Base-by-base conservation (phyloP, 2,888 invertebrate genomes). In the Cataglyphis altisquamis region DNA sequence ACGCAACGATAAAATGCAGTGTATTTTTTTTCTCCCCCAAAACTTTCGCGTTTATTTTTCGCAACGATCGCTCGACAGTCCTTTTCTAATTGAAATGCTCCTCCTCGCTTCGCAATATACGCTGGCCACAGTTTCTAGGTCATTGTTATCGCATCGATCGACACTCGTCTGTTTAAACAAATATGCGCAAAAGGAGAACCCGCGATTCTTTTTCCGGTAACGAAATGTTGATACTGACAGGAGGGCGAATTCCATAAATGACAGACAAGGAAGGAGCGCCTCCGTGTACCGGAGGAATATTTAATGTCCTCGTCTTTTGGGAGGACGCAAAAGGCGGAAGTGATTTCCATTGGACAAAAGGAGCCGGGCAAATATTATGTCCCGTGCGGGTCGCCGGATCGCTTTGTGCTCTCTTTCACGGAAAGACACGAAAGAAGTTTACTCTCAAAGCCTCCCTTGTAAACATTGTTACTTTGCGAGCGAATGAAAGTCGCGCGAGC, bases 381-480 rank as follows among this genome's bases (percentile, higher is more conserved):
- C 78, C 21, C 57, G 36, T 60, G 78, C 78, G 74, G 78, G 74
- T 78, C 73, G 60, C 74, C 74, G 60, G 78, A 60, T 73, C 60
- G 78, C 60, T 78, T 78, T 78, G 60, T 78, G 60, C 78, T 73
- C 60, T 73, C 78, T 78, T 78, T 78, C 74, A 73, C 73, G 74
- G 32, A 36, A 73, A 73, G 78, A 73, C 57, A 64, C 68, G 68
- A 74, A 63, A 83, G 70, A 72, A 77, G 83, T 83, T 84, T 77
- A 64, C 83, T 84, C 64, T 83, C 84, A 84, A 84, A 84, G 84
- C 75, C 45, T 64, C 72, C 57, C 74, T 84, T 84, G 75, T 75
- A 84, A 73, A 83, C 75, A 77, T 84, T 83, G 83, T 83, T 66
- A 77, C 72, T 83, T 84, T 77, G 72, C 64, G 48, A 81, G 70